These are phyloP conservation scores for Silurus glanis DNA, from an alignment of 2,113 vertebrate genomes.

Conservation along the genomic window DNA sequence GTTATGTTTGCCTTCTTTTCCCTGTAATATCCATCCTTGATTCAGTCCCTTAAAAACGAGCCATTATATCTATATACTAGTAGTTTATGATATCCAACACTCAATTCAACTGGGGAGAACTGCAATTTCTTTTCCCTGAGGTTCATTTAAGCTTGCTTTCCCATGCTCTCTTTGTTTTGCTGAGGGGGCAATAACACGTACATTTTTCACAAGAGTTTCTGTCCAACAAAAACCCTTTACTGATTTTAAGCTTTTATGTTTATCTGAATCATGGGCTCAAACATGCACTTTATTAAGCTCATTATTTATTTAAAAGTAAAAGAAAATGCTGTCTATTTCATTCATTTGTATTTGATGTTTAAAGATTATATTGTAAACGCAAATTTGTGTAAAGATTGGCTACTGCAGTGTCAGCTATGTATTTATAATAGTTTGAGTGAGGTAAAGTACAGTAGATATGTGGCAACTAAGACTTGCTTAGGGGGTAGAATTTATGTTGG, in stretches of 20 bases:
- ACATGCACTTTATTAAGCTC: not conserved
- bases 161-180: conserved; percentile 44
- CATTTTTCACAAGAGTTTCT: not conserved
- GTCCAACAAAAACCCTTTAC: conserved; percentile 1
- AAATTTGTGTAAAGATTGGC: not conserved
- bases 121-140: conserved; percentile 7
- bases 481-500: not conserved
- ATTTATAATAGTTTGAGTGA: not conserved
- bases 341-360: not conserved
- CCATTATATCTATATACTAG: not conserved
- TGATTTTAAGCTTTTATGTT: not conserved
- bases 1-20: not conserved
- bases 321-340: not conserved
- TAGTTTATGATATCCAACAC: conserved; percentile 1
- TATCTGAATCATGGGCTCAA: not conserved
- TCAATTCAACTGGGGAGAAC: conserved; percentile 7
- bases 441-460: not conserved
- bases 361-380: not conserved
- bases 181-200: conserved; percentile 3
- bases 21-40: not conserved
- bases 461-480: not conserved
- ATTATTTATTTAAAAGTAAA: not conserved
- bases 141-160: conserved; percentile 21
- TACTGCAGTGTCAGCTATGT: not conserved
- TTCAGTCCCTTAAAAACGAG: not conserved